Percentiles rank a stretch among this genome's conserved stretches.
These are phyloP conservation scores for Ctenomys sociabilis DNA, from an alignment of 2,113 vertebrate genomes.

Conservation along the genomic window DNA sequence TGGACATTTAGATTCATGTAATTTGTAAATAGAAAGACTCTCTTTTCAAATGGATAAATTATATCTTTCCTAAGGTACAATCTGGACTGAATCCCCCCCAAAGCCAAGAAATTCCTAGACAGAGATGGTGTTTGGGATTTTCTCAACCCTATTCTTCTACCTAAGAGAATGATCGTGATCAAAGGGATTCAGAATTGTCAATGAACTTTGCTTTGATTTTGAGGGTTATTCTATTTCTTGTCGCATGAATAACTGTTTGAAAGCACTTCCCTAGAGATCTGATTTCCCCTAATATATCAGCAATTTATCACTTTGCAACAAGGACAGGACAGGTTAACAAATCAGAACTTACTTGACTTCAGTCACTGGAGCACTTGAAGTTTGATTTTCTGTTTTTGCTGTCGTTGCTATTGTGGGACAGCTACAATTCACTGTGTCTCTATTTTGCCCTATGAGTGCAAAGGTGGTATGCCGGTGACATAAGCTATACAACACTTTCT, in stretches of 20 bases:
- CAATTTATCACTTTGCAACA: not conserved
- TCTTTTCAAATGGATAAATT: not conserved
- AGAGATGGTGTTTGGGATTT: not conserved
- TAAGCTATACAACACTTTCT: not conserved
- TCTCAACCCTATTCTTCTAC: not conserved
- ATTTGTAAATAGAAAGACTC: not conserved
- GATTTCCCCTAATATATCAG: not conserved
- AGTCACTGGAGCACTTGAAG: not conserved
- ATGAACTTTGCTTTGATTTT: not conserved
- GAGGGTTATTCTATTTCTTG: not conserved
- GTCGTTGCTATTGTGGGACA: not conserved
- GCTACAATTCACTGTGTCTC: not conserved
- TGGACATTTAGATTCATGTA: not conserved
- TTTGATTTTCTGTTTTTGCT: no score
- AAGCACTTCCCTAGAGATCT: not conserved
- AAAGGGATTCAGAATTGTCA: not conserved
- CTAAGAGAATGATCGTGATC: not conserved
- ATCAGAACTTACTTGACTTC: not conserved
- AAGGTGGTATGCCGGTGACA: not conserved
- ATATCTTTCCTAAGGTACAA: not conserved
- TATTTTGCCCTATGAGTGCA: not conserved
- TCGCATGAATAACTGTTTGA: not conserved
- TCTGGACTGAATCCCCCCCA: no score
- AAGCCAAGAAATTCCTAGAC: not conserved
- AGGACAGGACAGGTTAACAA: not conserved